phyloP scores from a whole-genome alignment of 2,797 vertebrate species.

The Gymnodraco acuticeps region DNA sequence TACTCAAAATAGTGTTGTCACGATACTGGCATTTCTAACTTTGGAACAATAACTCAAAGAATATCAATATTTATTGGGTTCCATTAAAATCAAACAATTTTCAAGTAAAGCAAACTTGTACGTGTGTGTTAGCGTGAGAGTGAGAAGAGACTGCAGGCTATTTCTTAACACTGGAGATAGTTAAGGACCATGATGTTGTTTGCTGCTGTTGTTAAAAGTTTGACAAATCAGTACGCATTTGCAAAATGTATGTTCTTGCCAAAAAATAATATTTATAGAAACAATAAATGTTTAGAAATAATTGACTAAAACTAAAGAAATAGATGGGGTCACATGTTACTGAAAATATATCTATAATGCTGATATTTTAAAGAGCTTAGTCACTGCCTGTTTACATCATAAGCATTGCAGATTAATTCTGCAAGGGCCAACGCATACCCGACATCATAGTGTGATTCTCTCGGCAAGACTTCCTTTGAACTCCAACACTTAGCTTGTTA shows the following conservation, averaged over 20 bases:
- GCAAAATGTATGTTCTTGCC: background rate
- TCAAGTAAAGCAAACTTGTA: slow-evolving; percentile 12
- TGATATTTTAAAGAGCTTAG: slow-evolving; percentile 23
- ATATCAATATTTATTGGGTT: slow-evolving; percentile 26
- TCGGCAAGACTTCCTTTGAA: slow-evolving; percentile 74
- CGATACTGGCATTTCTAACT: slow-evolving; percentile 50
- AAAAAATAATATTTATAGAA: background rate
- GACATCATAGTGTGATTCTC: slow-evolving; percentile 61
- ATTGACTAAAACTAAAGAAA: background rate
- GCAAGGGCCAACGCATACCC: slow-evolving; percentile 32
- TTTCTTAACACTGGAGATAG: background rate
- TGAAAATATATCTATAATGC: slow-evolving; percentile 6
- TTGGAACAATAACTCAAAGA: slow-evolving; percentile 32
- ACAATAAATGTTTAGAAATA: background rate
- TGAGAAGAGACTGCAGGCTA: background rate
- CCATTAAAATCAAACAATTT: slow-evolving; percentile 25
- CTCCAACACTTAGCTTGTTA: slow-evolving; percentile 82
- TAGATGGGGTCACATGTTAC: background rate
- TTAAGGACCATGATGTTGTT: background rate
- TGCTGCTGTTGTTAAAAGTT: background rate
- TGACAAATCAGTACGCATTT: slow-evolving; percentile 1
- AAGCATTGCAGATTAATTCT: slow-evolving; percentile 47
- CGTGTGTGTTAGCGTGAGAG: background rate
- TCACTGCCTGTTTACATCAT: slow-evolving; percentile 41
- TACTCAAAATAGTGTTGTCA: slow-evolving; percentile 56